Base-by-base conservation (phyloP, 2,113 vertebrate species). In the Nyctibius bracteatus region DNA sequence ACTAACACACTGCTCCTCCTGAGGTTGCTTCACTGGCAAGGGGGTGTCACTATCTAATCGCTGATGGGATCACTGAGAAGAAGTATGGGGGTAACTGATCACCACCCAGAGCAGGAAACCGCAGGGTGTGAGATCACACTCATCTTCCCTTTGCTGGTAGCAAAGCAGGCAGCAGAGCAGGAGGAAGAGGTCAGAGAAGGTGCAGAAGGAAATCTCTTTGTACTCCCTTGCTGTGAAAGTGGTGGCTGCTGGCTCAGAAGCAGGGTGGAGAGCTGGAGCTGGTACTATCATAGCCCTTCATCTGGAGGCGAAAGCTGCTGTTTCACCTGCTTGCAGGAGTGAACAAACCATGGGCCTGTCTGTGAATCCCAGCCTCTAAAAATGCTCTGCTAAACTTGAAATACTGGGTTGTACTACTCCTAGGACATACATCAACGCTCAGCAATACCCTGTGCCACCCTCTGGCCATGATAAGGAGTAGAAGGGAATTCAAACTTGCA, bases 381-480 rank as follows among this genome's bases (percentile, higher is more conserved):
- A 79, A 57, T 15, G 18, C 20, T 59, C 61, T 75, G 75, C 68
- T 81, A 24, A 80, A 91, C 51, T 58, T 70, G 68, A 91, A 91
- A 67, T n/a, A n/a, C 55, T 67, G 59, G 43, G 37, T 35, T 88
- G 43, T 35, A 15, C 59, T n/a, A 16, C 6, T 63, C 54, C 49
- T 17, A 72, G 28, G 43, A 74, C 22, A 28, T 0, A 19, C 12
- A 49, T 31, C 28, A 68, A 0, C 19, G 24, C n/a, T 68, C 31
- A 82, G 59, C 39, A 78, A 67, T 17, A 66, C 21, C 47, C 51
- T 7, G 5, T 71, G 72, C 75, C 55, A 70, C 37, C 25, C 30
- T 39, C 41, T 3, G 28, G 49, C 59, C 0, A 0, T 24, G 19
- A 82, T 10, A 58, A 73, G 27, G 25, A 81, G 9, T 15, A 41